Conservation (phyloP, 2,888 invertebrate genomes). For the Rotaria macrura region DNA sequence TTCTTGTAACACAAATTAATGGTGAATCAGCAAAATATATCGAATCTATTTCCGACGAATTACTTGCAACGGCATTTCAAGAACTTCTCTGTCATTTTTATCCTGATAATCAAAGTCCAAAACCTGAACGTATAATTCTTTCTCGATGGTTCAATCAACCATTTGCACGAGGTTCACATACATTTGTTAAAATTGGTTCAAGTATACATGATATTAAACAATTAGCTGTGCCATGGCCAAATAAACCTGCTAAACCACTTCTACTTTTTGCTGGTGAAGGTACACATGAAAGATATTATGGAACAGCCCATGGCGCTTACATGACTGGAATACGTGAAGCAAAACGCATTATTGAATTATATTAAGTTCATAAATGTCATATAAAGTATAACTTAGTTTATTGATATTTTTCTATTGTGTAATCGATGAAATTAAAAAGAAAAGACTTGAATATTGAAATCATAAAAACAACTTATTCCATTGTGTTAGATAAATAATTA, state of each 20-base stretch:
- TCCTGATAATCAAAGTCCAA: neutral
- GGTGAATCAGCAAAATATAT: neutral
- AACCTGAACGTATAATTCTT: neutral
- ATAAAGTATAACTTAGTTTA: too few relatives aligned
- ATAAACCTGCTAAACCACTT: neutral
- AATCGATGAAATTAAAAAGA: too few relatives aligned
- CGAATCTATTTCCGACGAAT: neutral
- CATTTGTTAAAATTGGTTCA: slow-evolving; percentile 4
- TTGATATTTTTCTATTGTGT: too few relatives aligned
- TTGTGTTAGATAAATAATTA: too few relatives aligned
- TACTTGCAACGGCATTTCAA: neutral
- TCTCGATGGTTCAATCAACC: neutral
- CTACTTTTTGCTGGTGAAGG: slow-evolving; percentile 5
- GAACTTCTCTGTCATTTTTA: neutral
- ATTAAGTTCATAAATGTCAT: neutral
- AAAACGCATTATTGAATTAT: neutral
- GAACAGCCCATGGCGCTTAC: neutral
- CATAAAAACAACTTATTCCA: too few relatives aligned
- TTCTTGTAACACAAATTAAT: neutral
- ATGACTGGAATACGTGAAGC: neutral
- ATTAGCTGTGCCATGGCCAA: neutral
- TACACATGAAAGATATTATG: slow-evolving; percentile 11
- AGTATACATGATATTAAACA: neutral
- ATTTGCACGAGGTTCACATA: neutral
- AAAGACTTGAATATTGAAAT: too few relatives aligned